Conservation (phyloP, 1,140 invertebrate species). For the Drosophila ficusphila region DNA sequence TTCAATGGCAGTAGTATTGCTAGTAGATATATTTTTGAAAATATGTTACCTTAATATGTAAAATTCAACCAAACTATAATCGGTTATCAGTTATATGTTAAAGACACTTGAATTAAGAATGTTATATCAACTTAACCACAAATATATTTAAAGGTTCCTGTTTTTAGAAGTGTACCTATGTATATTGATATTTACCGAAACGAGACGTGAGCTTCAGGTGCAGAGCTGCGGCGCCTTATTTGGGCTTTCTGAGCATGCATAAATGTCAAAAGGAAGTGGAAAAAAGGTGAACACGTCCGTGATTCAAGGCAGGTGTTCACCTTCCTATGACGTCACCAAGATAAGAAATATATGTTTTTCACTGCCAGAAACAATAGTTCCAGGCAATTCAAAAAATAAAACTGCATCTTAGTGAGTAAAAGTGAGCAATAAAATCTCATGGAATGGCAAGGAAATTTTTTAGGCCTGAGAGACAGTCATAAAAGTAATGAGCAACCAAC, state of each 20-base stretch:
- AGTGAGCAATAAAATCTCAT: not conserved
- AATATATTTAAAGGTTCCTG: no score
- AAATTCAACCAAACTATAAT: no score
- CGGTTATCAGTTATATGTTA: no score
- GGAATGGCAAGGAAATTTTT: not conserved
- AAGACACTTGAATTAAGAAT: no score
- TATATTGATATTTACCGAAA: slow-evolving; percentile 15
- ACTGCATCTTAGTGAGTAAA: not conserved
- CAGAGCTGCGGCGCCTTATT: slow-evolving; percentile 69
- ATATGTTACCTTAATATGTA: no score
- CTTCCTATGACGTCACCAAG: slow-evolving; percentile 44
- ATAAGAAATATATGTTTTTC: slow-evolving; percentile 1
- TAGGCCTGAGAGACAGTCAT: slow-evolving; percentile 17
- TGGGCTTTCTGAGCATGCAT: slow-evolving; percentile 23
- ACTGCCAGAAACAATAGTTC: not conserved
- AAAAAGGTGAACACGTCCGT: slow-evolving; percentile 18
- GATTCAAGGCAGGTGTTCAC: slow-evolving; percentile 67
- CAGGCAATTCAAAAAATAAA: not conserved
- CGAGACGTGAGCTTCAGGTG: slow-evolving; percentile 38
- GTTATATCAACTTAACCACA: no score
- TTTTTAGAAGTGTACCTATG: not conserved
- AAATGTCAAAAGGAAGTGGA: slow-evolving; percentile 59
- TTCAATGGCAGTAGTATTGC: no score
- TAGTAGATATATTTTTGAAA: no score
- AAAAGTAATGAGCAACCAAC: slow-evolving; percentile 54